Evolutionary conservation across 2,888 invertebrate genomes (phyloP).

Genomic region (Serripes groenlandicus): DNA sequence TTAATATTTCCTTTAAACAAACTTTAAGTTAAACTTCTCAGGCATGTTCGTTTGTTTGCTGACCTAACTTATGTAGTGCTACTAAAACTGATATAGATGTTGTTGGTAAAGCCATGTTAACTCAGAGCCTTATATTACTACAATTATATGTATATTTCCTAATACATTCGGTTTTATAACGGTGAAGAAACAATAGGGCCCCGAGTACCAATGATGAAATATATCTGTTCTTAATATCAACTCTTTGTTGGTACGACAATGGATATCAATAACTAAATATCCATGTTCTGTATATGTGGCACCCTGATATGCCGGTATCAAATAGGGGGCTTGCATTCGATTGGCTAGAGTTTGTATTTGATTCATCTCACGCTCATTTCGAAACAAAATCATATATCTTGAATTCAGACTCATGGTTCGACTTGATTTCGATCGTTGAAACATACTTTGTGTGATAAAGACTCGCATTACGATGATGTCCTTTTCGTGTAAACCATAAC

Average conservation of each 20-base stretch:
- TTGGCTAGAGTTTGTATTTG: slow-evolving; percentile 15
- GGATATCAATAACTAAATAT: slow-evolving; percentile 13
- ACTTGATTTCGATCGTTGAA: slow-evolving; percentile 7
- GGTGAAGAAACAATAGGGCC: slow-evolving; percentile 13
- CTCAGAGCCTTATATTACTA: too few species aligned
- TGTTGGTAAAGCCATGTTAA: too few species aligned
- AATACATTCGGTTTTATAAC: too few species aligned
- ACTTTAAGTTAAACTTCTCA: too few species aligned
- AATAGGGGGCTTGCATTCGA: slow-evolving; percentile 19
- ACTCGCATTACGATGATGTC: slow-evolving; percentile 23
- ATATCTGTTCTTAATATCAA: slow-evolving; percentile 17
- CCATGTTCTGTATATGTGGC: not conserved
- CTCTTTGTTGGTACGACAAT: not conserved
- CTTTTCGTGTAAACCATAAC: slow-evolving; percentile 22
- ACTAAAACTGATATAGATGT: too few species aligned
- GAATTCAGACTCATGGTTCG: slow-evolving; percentile 24
- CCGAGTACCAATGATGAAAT: slow-evolving; percentile 13
- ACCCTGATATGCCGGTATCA: slow-evolving; percentile 6
- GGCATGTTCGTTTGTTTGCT: too few species aligned
- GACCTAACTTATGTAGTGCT: too few species aligned
- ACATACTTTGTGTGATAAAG: slow-evolving; percentile 17
- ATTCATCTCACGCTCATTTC: slow-evolving; percentile 5
- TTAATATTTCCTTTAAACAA: too few species aligned
- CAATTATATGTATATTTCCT: too few species aligned
- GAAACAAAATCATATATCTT: slow-evolving; percentile 15